A percentile compares a stretch with the other conserved stretches of the same genome.
Evolutionary conservation across 2,113 vertebrate species (phyloP).

Genomic region (Lontra canadensis): DNA sequence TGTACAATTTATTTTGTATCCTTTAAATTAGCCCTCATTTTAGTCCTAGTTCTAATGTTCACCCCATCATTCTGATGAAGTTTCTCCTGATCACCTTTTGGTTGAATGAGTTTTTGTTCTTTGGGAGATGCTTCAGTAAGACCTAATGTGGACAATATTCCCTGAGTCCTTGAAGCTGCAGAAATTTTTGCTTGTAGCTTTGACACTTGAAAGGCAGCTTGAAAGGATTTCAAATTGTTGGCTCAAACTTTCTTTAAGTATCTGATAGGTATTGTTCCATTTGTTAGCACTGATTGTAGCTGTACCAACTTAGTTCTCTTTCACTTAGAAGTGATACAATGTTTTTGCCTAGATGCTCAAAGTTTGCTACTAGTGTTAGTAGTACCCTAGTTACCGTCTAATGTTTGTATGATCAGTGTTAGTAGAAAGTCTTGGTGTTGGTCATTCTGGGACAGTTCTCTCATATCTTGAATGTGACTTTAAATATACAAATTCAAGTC

Average conservation of each 20-base stretch:
- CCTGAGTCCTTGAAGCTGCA: not conserved
- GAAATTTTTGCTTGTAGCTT: not conserved
- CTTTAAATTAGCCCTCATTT: not conserved
- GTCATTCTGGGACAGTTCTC: not conserved
- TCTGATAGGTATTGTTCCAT: not conserved
- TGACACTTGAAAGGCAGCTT: not conserved
- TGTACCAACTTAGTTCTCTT: not conserved
- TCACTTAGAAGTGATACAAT: not conserved
- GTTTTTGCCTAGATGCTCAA: not conserved
- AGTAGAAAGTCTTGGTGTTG: not conserved
- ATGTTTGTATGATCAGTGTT: not conserved
- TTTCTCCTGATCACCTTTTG: not conserved
- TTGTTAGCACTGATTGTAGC: not conserved
- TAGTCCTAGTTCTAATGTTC: not conserved
- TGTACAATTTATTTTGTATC: not conserved
- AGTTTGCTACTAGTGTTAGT: not conserved
- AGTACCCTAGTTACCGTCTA: not conserved
- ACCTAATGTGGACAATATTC: not conserved
- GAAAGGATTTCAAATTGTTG: not conserved
- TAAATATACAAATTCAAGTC: not conserved
- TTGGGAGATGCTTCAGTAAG: not conserved
- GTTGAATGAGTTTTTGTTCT: not conserved
- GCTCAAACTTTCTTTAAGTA: not conserved
- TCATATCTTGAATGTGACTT: not conserved
- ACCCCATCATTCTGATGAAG: not conserved